Conservation (phyloP, 2,113 vertebrate species). For the Sinocyclocheilus anophthalmus region DNA sequence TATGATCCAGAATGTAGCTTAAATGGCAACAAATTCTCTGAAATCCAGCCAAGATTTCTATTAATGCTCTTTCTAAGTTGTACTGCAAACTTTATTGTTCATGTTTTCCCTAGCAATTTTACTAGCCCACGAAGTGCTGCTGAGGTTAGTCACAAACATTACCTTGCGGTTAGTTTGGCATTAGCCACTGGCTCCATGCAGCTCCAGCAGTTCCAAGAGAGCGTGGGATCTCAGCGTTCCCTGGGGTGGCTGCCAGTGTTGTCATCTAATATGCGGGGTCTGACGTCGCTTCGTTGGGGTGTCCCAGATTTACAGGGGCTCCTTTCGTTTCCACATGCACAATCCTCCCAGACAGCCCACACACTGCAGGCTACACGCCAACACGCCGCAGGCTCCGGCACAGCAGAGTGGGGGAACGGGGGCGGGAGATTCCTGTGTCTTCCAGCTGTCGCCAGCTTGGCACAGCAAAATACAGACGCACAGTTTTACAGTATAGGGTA, state of each 20-base stretch:
- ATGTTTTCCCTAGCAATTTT: neutral
- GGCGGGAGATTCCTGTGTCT: conserved; percentile 76
- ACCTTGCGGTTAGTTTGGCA: conserved; percentile 40
- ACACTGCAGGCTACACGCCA: conserved; percentile 71
- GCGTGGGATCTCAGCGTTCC: conserved; percentile 55
- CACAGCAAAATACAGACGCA: conserved; percentile 60
- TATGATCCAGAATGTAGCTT: neutral
- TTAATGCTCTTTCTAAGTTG: neutral
- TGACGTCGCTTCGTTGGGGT: conserved; percentile 70
- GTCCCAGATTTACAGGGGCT: conserved; percentile 69
- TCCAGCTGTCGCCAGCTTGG: conserved; percentile 76
- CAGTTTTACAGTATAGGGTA: conserved; percentile 22
- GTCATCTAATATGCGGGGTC: conserved; percentile 51
- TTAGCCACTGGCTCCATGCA: conserved; percentile 39
- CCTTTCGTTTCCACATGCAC: conserved; percentile 60
- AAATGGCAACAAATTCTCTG: neutral
- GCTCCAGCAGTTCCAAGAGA: conserved; percentile 46
- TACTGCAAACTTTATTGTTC: conserved; percentile 9
- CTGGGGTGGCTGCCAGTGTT: conserved; percentile 51
- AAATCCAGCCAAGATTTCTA: neutral
- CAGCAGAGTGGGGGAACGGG: conserved; percentile 71
- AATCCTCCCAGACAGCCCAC: conserved; percentile 67
- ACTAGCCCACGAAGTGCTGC: neutral
- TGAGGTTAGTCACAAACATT: conserved; percentile 31
- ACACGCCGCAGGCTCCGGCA: conserved; percentile 70